These are phyloP conservation scores for Mesochorus sp. DNA, from an alignment of 2,888 invertebrate genomes.

Conservation along the genomic window DNA sequence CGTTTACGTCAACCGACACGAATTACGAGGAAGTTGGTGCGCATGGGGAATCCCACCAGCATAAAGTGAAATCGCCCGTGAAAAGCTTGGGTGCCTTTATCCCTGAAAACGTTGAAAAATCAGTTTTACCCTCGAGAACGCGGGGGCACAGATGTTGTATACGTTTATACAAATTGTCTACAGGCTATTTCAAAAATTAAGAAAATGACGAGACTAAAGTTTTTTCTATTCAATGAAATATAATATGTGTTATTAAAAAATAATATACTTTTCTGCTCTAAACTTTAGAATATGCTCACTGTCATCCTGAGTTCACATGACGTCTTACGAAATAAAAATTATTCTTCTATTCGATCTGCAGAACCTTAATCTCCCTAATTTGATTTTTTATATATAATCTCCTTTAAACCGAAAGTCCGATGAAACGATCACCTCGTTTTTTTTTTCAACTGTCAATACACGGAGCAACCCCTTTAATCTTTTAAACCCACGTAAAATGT, in stretches of 20 bases:
- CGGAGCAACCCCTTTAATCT: not conserved
- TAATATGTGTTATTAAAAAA: too few species aligned
- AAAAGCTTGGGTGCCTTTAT: conserved; percentile 18
- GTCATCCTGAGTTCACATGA: too few species aligned
- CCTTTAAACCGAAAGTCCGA: not conserved
- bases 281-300: too few species aligned
- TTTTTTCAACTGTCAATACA: not conserved
- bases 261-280: too few species aligned
- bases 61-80: conserved; percentile 39
- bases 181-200: not conserved
- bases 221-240: too few species aligned
- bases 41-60: not conserved
- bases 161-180: not conserved
- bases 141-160: not conserved
- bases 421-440: not conserved
- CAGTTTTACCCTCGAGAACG: not conserved
- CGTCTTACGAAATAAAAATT: too few species aligned
- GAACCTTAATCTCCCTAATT: too few species aligned
- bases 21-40: conserved; percentile 8
- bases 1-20: conserved; percentile 11
- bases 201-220: too few species aligned
- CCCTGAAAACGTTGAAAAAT: not conserved
- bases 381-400: too few species aligned
- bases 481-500: conserved; percentile 28
- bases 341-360: too few species aligned